A percentile compares a stretch with the other conserved stretches of the same genome.
Evolutionary conservation across 2,113 vertebrate genomes (phyloP).

Genomic region (Paramisgurnus dabryanus): DNA sequence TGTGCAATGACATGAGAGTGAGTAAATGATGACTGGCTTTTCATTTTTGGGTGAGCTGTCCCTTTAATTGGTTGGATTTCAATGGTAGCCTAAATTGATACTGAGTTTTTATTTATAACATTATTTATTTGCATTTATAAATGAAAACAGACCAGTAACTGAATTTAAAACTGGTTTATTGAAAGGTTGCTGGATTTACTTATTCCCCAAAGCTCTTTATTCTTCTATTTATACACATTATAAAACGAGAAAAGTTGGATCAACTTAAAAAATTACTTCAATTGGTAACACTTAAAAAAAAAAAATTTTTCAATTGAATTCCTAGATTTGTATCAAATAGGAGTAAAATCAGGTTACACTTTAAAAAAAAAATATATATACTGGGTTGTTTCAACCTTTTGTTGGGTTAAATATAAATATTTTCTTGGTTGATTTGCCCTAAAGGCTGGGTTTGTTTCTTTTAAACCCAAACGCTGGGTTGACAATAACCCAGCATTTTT

Average conservation of each 20-base stretch:
- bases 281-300: too few species aligned
- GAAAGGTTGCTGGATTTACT: constrained; percentile 24
- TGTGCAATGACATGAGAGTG: background rate
- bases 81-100: background rate
- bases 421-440: too few species aligned
- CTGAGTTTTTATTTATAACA: background rate
- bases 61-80: constrained; percentile 16
- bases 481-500: too few species aligned
- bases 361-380: too few species aligned
- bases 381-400: too few species aligned
- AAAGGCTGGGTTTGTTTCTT: too few species aligned
- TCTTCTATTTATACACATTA: background rate
- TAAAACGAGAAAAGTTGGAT: too few species aligned
- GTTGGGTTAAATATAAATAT: too few species aligned
- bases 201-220: background rate
- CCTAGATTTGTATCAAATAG: background rate
- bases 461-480: too few species aligned
- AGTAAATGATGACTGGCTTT: background rate
- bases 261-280: too few species aligned
- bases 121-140: constrained; percentile 18
- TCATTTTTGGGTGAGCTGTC: background rate
- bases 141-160: constrained; percentile 18
- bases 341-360: background rate
- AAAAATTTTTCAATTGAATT: too few species aligned
- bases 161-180: constrained; percentile 15